Conservation (phyloP, 2,888 invertebrate genomes). For the Sylvicola fuscatus region DNA sequence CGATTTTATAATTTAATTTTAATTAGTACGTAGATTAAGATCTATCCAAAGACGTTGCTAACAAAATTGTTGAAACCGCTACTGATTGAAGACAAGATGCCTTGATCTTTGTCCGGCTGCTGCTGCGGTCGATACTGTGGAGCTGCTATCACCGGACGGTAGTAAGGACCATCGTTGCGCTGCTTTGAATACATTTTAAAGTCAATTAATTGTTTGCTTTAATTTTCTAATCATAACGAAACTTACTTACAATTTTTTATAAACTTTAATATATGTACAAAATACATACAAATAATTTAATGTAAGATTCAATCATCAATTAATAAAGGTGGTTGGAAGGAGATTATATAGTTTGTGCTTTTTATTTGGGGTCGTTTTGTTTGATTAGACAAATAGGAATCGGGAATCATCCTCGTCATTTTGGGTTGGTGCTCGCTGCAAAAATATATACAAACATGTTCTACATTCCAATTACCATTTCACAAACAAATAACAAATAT, state of each 20-base stretch:
- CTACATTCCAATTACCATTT: too few species aligned
- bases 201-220: not conserved
- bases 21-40: conserved; percentile 5
- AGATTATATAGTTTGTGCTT: too few species aligned
- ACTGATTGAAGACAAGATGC: conserved; percentile 55
- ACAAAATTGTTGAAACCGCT: conserved; percentile 60
- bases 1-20: not conserved
- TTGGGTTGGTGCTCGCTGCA: too few species aligned
- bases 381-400: too few species aligned
- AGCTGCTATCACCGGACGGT: conserved; percentile 33
- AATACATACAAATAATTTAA: too few species aligned
- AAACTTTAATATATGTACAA: too few species aligned
- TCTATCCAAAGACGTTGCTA: conserved; percentile 52
- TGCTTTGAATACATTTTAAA: not conserved
- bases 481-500: too few species aligned
- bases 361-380: too few species aligned
- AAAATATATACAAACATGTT: too few species aligned
- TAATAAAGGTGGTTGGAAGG: too few species aligned
- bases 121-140: conserved; percentile 25
- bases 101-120: conserved; percentile 20
- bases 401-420: too few species aligned
- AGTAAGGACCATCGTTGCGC: conserved; percentile 11
- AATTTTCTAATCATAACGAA: not conserved
- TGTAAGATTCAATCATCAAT: too few species aligned
- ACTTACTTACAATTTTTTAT: not conserved